Percentiles rank a stretch among this genome's conserved stretches.
These are phyloP conservation scores for Passerina amoena DNA, from an alignment of 2,113 vertebrate species.

Conservation along the genomic window DNA sequence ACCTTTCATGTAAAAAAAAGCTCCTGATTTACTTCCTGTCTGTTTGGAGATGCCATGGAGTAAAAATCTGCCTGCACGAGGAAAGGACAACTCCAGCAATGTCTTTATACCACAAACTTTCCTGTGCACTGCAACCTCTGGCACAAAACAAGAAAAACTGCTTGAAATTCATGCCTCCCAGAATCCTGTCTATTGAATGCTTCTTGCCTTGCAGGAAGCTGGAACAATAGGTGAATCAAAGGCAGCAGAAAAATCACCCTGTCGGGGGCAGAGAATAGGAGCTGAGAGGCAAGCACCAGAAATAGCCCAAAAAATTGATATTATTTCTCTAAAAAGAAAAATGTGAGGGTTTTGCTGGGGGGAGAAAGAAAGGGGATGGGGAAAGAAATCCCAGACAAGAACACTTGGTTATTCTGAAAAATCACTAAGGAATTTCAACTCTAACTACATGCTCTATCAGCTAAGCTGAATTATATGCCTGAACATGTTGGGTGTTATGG, in stretches of 20 bases:
- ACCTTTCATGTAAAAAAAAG: background rate
- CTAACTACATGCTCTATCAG: background rate
- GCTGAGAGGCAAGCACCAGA: conserved; percentile 4
- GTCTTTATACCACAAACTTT: background rate
- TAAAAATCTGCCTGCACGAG: background rate
- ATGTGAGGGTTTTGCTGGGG: background rate
- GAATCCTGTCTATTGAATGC: background rate
- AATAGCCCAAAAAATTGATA: conserved; percentile 9
- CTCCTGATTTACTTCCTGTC: background rate
- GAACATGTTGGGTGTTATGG: background rate
- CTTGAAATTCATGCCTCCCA: conserved; percentile 50
- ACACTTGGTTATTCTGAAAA: background rate
- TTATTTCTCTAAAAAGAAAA: conserved; percentile 23
- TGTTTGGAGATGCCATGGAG: background rate
- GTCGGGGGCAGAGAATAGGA: conserved; percentile 12
- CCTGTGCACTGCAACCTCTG: background rate
- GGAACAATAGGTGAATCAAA: conserved; percentile 64
- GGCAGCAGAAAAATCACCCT: conserved; percentile 19
- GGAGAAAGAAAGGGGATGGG: background rate
- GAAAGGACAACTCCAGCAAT: background rate
- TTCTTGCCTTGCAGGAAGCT: conserved; percentile 22
- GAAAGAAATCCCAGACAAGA: background rate
- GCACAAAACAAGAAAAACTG: conserved; percentile 31
- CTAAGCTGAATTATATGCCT: background rate
- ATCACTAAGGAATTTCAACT: background rate